These are phyloP conservation scores for Ranitomeya variabilis DNA, from an alignment of 2,113 vertebrate genomes.

Conservation along the genomic window DNA sequence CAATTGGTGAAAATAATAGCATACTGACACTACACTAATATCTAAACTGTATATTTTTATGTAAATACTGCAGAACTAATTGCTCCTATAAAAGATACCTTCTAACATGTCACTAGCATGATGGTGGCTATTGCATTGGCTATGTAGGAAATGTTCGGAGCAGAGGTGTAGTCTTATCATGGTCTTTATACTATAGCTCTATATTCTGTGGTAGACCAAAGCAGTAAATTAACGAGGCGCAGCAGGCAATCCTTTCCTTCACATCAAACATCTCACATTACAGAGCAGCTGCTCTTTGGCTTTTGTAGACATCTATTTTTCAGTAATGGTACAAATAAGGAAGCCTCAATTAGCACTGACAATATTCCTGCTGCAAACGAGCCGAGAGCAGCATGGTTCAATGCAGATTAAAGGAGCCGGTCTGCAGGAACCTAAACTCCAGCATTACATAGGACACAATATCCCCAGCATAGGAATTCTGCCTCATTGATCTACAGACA, in stretches of 20 bases:
- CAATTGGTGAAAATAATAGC: too few species aligned
- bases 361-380: conserved; percentile 1
- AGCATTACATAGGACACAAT: not conserved
- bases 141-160: not conserved
- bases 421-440: conserved; percentile 19
- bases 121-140: not conserved
- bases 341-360: conserved; percentile 38
- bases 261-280: conserved; percentile 25
- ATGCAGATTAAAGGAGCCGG: conserved; percentile 28
- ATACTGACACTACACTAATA: too few species aligned
- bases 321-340: conserved; percentile 24
- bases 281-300: conserved; percentile 12
- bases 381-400: conserved; percentile 28
- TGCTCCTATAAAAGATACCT: not conserved
- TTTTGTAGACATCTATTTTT: conserved; percentile 24
- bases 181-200: not conserved
- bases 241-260: conserved; percentile 28
- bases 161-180: not conserved
- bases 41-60: too few species aligned
- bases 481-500: conserved; percentile 25
- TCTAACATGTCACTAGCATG: not conserved
- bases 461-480: not conserved
- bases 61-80: not conserved
- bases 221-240: not conserved
- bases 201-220: not conserved